A percentile compares a stretch with the other conserved stretches of the same genome.
These are phyloP conservation scores for Petroica traversi DNA, from an alignment of 2,113 vertebrate species.

Conservation along the genomic window DNA sequence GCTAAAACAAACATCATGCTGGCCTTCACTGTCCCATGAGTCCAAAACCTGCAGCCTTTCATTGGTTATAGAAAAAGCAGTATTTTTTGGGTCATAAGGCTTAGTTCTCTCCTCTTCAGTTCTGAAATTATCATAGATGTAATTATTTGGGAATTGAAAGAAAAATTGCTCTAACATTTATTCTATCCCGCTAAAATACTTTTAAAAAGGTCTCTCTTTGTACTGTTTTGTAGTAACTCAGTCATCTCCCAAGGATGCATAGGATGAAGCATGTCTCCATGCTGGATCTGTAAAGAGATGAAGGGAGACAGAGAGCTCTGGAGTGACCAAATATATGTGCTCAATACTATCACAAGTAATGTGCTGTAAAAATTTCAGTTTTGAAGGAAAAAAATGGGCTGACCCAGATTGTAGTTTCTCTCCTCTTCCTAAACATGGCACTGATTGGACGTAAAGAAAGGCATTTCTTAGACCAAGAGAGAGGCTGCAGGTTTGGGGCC, in stretches of 20 bases:
- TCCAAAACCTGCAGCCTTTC: neutral
- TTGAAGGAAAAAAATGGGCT: neutral
- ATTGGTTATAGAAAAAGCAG: neutral
- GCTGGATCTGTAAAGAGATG: neutral
- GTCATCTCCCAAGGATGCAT: neutral
- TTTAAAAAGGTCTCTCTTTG: neutral
- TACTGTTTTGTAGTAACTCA: neutral
- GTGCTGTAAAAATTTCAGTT: neutral
- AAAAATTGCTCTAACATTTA: neutral
- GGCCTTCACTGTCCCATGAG: neutral
- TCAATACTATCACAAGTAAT: neutral
- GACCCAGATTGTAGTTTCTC: neutral
- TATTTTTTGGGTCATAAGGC: neutral
- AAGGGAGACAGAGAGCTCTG: neutral
- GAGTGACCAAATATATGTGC: neutral
- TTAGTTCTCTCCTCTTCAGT: neutral
- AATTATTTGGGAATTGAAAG: neutral
- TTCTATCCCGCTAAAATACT: neutral
- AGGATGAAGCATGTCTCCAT: neutral
- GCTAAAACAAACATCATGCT: neutral
- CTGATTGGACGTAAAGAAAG: neutral
- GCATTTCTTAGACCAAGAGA: neutral
- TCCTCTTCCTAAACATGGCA: neutral
- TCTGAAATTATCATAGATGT: neutral
- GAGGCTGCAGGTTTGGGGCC: neutral